Base-by-base conservation (phyloP, 1,140 invertebrate species). In the Drosophila guanche region DNA sequence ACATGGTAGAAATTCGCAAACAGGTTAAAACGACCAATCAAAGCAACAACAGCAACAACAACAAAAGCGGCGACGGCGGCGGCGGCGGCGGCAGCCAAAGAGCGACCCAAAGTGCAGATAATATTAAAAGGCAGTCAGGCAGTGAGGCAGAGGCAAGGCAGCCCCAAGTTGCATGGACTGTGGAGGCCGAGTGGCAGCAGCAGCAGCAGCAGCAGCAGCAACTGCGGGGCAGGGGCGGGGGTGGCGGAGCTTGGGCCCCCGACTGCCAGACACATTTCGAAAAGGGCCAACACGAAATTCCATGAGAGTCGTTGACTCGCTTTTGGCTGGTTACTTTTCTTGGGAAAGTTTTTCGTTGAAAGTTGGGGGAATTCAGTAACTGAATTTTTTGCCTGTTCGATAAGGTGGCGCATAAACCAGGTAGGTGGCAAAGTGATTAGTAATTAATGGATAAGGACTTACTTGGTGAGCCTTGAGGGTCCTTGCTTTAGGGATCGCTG, bases 1-100 rank as follows among this genome's bases (percentile, higher is more conserved):
- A 88, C 83, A 88, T 88, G 83, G 83, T 83, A 83, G 78, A 88
- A 88, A 88, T 88, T 88, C 83, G 83, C 83, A 88, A 88, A 88
- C 83, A 88, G 83, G 83, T 88, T 88, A 88, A 88, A 88, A 69
- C 78, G 84, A 83, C 69, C 83, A 86, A 86, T 88, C 83, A 86
- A 86, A 86, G 78, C 83, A 88, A 78, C 69, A 85, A 85, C 63
- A 84, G 63, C 43, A 72, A 43, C 45, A 55, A 62, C 42, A 75
- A 29, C 27, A 62, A 37, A 53, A 75, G 42, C 47, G 54, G 45
- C 33, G 46, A 5, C 46, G 52, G 3, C 20, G 42, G 14, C 27
- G 61, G 68, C 80, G 80, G 80, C 81, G 80, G 80, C 81, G 77
- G 73, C 80, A 80, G 80, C 76, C 72, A 85, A 85, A 80, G 80